Evolutionary conservation across 2,888 invertebrate species (phyloP), one percentile per base, ranked within the genome.

Genomic region (Leptarthrus brevirostris): DNA sequence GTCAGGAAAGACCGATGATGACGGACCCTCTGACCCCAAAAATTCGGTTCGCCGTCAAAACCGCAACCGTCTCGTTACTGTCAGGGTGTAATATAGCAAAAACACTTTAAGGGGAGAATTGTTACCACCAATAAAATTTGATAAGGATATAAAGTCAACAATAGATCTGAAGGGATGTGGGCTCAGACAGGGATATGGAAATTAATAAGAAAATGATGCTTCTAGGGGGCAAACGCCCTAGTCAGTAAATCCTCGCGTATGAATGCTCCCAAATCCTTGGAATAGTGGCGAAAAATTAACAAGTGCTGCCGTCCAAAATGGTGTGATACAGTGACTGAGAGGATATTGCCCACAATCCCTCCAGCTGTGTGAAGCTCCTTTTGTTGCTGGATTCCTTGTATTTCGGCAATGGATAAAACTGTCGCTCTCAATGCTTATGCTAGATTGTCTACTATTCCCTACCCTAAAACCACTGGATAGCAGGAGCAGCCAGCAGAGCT

Each of bases 61-160:
- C 53, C 53, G 18, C 53, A 53, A n/a, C 2, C n/a, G 5, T 16
- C 3, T 6, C 10, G n/a, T 56, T 14, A 56, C 24, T 14, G 56
- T 30, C 56, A 12, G 22, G 52, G 12, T 22, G 20, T 12, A 6
- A n/a, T 14, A 61, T 20, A 47, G 47, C 5, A 47, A n/a, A 16
- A 14, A 14, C 12, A 47, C 47, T 12, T 47, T 47, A 47, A 5
- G 47, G 16, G 18, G 61, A 40, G 36, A 40, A 40, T 40, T 22
- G 36, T 24, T 24, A 49, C 66, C 66, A 44, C 66, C 47, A 66
- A 66, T 66, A 66, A 66, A 66, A 66, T 66, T 66, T 66, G 66
- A 66, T 66, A 66, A 66, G 66, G 66, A 47, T 30, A 49, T 49
- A 66, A 66, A n/a, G 49, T 47, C 47, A n/a, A 47, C 18, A 36